Base-by-base conservation (phyloP, 2,888 invertebrate species). In the Cinara cedri region DNA sequence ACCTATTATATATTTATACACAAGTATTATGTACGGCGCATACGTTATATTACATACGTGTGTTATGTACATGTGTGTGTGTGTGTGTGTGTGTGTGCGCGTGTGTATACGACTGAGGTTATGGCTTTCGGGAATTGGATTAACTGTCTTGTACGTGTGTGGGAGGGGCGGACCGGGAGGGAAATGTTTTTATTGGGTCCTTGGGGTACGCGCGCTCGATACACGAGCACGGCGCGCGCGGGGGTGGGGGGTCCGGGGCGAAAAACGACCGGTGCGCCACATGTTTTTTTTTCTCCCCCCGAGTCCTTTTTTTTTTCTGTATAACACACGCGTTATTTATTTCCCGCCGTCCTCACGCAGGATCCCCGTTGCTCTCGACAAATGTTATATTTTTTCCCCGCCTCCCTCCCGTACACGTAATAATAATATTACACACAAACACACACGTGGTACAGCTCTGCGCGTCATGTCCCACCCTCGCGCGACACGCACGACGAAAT, bases 101-200 rank as follows among this genome's bases (percentile, higher is more conserved):
- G 9, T 60, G 16, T 62, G 11, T 63, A n/a, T n/a, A n/a, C n/a
- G n/a, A n/a, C n/a, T n/a, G n/a, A 19, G 26, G 42, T 68, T 76
- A 76, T n/a, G 34, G 70, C 78, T 49, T 70, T 51, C 19, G 78
- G 70, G 78, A 70, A 60, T 78, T 34, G 78, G 68, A 78, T 78
- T 78, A 78, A 78, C 70, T 57, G 49, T 70, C 68, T 78, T 49
- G 76, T 68, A 68, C 14, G 14, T 14, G 21, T 3, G 44, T 4
- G 9, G 19, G 8, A 19, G 55, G 26, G 14, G 19, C 19, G 44
- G n/a, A 13, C 21, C 9, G 4, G 9, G 19, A 9, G 60, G 68
- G 21, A n/a, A 34, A 62, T 70, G 68, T 70, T 68, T 78, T 78
- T 78, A 78, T 78, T 78, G 78, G 78, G 70, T 78, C 78, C 78